phyloP scores from a whole-genome alignment of 1,140 invertebrate species.

The Sycophila sp. region DNA sequence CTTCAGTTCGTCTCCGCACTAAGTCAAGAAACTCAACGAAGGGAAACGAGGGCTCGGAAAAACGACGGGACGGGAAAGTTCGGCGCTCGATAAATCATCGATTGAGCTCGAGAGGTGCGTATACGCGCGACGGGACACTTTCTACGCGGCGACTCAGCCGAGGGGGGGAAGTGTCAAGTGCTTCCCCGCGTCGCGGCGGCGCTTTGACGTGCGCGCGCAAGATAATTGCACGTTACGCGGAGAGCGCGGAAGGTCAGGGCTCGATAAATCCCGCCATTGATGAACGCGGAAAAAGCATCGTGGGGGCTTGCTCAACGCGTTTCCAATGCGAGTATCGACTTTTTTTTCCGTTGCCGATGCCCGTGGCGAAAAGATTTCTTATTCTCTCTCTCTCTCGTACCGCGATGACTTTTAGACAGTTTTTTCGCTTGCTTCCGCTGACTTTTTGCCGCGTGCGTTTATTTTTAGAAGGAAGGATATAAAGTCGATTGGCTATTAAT shows the following conservation, averaged over 20 bases:
- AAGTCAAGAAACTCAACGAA: too few relatives aligned
- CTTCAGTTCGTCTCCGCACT: too few relatives aligned
- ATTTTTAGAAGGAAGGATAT: too few relatives aligned
- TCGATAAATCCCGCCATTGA: constrained; percentile 18
- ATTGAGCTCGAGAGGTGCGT: neutral
- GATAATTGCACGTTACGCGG: constrained; percentile 15
- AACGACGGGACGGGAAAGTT: constrained; percentile 22
- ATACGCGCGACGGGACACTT: constrained; percentile 10
- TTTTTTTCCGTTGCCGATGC: too few relatives aligned
- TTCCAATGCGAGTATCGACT: too few relatives aligned
- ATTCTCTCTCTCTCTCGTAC: too few relatives aligned
- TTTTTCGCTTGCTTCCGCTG: too few relatives aligned
- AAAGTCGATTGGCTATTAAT: too few relatives aligned
- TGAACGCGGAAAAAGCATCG: constrained; percentile 24
- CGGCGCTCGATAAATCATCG: constrained; percentile 25
- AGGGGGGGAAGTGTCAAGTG: constrained; percentile 21
- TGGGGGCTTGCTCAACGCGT: too few relatives aligned
- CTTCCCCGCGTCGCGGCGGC: neutral
- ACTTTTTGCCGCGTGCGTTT: too few relatives aligned
- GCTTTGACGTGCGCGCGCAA: neutral
- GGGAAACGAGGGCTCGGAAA: neutral
- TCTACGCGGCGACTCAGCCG: neutral
- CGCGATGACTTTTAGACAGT: too few relatives aligned
- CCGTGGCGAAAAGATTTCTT: constrained; percentile 20
- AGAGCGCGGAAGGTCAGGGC: constrained; percentile 25